Evolutionary conservation across 1,140 invertebrate genomes (phyloP).

Genomic region (Adelges cooleyi): DNA sequence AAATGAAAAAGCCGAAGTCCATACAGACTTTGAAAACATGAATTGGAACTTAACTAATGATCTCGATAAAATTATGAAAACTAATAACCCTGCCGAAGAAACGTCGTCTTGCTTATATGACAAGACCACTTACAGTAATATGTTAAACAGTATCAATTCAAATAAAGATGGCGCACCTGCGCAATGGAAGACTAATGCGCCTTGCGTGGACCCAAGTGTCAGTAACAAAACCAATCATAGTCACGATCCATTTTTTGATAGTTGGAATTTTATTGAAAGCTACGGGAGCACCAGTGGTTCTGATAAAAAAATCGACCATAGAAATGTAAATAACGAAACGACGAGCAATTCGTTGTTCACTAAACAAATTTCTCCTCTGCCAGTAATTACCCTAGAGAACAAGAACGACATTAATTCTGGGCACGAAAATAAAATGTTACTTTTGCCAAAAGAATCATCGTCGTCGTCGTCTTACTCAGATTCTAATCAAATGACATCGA

Average conservation of each 20-base stretch:
- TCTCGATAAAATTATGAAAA: constrained; percentile 3
- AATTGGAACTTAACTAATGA: constrained; percentile 16
- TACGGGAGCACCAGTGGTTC: neutral
- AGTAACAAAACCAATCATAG: neutral
- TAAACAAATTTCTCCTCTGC: neutral
- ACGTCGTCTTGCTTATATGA: constrained; percentile 2
- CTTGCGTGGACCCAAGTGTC: neutral
- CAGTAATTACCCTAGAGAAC: neutral
- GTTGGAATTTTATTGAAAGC: constrained; percentile 9
- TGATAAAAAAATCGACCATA: neutral
- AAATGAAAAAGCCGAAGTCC: neutral
- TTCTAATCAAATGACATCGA: neutral
- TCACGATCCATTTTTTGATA: constrained; percentile 9
- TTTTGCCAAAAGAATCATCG: too few species aligned
- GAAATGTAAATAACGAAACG: too few species aligned
- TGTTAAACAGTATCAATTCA: neutral
- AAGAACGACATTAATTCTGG: neutral
- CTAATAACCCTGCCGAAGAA: neutral
- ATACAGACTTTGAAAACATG: neutral
- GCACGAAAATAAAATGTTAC: neutral
- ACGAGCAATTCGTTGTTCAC: neutral
- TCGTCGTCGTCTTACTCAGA: neutral
- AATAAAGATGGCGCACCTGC: neutral
- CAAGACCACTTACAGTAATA: neutral
- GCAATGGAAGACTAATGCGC: neutral